Percentiles rank a stretch among this genome's conserved stretches.
These are phyloP conservation scores for Harmothoe impar DNA, from an alignment of 2,888 invertebrate species.

Conservation along the genomic window DNA sequence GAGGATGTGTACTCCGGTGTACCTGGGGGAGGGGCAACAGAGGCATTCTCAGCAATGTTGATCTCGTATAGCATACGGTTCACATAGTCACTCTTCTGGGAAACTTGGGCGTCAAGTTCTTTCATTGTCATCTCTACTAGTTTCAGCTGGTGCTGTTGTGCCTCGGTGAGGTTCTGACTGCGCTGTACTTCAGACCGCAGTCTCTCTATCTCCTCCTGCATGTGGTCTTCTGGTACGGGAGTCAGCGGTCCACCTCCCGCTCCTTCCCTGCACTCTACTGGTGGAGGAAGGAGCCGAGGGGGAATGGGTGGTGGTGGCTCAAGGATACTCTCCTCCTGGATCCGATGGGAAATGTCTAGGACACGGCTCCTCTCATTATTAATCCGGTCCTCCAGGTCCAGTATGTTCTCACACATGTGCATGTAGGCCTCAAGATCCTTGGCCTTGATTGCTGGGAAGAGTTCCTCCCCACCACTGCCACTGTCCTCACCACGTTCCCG, in stretches of 20 bases:
- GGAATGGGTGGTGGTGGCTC: constrained; percentile 38
- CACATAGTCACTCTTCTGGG: constrained; percentile 75
- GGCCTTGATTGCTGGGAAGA: constrained; percentile 86
- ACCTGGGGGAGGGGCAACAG: constrained; percentile 60
- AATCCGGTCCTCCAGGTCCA: constrained; percentile 89
- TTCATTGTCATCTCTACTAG: constrained; percentile 76
- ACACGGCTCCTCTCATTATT: constrained; percentile 90
- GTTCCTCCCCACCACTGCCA: constrained; percentile 82
- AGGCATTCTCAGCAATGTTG: constrained; percentile 75
- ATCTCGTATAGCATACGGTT: constrained; percentile 76
- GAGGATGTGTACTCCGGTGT: constrained; percentile 5
- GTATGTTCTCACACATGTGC: constrained; percentile 89
- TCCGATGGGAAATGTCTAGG: constrained; percentile 87
- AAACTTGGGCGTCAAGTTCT: constrained; percentile 76
- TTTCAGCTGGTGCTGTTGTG: constrained; percentile 76
- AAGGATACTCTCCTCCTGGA: constrained; percentile 71
- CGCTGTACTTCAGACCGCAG: constrained; percentile 75
- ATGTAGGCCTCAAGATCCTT: constrained; percentile 87
- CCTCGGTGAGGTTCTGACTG: constrained; percentile 72
- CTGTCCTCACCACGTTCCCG: constrained; percentile 71
- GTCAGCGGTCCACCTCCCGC: constrained; percentile 65
- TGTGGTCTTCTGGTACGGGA: constrained; percentile 35
- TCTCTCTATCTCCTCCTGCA: constrained; percentile 72
- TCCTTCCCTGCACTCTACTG: constrained; percentile 20
- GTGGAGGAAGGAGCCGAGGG: neutral